These are phyloP conservation scores for Hipposideros larvatus DNA, from an alignment of 2,797 vertebrate species.

Conservation along the genomic window DNA sequence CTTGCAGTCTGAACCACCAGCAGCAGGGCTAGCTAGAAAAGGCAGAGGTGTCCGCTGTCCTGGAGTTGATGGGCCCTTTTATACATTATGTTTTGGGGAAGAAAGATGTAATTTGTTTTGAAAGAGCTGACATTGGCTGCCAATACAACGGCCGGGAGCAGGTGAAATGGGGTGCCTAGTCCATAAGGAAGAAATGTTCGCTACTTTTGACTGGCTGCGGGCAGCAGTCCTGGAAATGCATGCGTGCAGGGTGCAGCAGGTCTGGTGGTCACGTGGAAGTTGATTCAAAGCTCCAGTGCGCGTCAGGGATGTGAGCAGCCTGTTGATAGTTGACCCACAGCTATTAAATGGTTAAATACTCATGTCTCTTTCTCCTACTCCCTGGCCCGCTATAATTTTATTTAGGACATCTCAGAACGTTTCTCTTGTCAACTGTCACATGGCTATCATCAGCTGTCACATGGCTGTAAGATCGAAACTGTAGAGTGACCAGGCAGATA, in stretches of 20 bases:
- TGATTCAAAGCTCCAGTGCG: fast-evolving
- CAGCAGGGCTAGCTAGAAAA: not conserved
- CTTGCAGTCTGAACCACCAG: fast-evolving
- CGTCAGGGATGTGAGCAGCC: too few relatives aligned
- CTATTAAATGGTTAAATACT: not conserved
- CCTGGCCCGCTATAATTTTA: not conserved
- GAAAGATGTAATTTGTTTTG: not conserved
- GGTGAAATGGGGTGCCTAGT: not conserved
- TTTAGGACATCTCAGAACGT: not conserved
- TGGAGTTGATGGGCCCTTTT: not conserved
- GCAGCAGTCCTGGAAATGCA: too few relatives aligned
- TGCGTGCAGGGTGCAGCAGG: fast-evolving
- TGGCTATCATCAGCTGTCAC: not conserved
- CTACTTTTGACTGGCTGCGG: not conserved
- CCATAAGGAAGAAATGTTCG: fast-evolving
- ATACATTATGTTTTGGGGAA: not conserved
- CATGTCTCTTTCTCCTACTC: too few relatives aligned
- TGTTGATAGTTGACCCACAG: too few relatives aligned
- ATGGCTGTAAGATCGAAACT: not conserved
- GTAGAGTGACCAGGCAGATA: not conserved
- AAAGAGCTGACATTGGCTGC: not conserved
- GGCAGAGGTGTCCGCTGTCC: not conserved
- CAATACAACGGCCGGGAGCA: too few relatives aligned
- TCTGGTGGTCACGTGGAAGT: not conserved
- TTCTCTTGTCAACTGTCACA: not conserved